Conservation (phyloP, 2,797 vertebrate genomes). For the Karalla daura region DNA sequence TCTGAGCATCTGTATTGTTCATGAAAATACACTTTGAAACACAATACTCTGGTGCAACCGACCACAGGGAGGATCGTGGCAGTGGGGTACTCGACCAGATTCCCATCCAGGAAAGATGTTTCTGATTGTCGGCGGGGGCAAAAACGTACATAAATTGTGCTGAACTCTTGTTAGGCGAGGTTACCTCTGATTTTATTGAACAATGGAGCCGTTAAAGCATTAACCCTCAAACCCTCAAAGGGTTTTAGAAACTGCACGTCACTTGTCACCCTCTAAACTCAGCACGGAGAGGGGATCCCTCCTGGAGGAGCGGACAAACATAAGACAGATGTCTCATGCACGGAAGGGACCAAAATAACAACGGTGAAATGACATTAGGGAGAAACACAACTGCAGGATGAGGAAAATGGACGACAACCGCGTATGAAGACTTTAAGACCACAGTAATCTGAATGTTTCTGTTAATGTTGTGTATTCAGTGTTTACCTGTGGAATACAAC, state of each 20-base stretch:
- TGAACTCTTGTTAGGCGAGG: not conserved
- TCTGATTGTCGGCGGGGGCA: not conserved
- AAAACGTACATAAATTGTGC: not conserved
- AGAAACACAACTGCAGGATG: too few relatives aligned
- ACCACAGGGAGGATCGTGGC: not conserved
- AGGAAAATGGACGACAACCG: too few relatives aligned
- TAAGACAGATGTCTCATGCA: not conserved
- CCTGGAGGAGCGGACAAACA: not conserved
- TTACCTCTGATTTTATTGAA: not conserved
- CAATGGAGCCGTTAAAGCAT: not conserved
- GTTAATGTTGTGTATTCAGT: too few relatives aligned
- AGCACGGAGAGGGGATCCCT: too few relatives aligned
- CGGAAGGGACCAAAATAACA: too few relatives aligned
- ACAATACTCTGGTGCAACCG: not conserved
- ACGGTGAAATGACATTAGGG: too few relatives aligned
- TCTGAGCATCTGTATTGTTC: conserved; percentile 3
- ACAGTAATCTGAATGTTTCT: too few relatives aligned
- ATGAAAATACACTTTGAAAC: conserved; percentile 25
- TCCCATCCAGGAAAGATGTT: conserved; percentile 9
- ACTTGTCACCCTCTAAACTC: too few relatives aligned
- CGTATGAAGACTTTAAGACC: too few relatives aligned
- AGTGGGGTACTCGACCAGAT: not conserved
- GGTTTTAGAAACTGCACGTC: too few relatives aligned
- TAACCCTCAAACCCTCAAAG: too few relatives aligned
- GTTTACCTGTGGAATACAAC: too few relatives aligned